Evolutionary conservation across 2,797 vertebrate genomes (phyloP), one percentile per base, ranked within the genome.

Genomic region (Urophycis tenuis): DNA sequence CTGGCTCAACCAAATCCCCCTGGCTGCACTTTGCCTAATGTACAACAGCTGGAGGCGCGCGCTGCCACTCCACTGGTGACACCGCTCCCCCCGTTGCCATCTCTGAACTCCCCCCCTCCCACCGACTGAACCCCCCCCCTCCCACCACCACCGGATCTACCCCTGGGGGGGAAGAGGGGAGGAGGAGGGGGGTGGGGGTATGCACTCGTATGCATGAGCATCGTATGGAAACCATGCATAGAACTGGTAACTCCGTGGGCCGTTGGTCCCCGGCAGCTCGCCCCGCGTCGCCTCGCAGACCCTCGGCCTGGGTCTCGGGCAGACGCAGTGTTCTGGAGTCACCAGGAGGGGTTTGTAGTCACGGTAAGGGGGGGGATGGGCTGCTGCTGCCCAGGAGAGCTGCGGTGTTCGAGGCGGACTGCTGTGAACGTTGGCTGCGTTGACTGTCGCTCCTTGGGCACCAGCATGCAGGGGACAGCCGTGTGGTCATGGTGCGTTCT

Each of bases 11-110:
- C 83, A 91, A 93, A 92, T 91, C 91, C 77, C 80, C 85, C 89
- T 81, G 83, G 83, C 88, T 90, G 88, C 91, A 92, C 91, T 91
- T 91, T 92, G 89, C 88, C 90, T 92, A 92, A 93, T 93, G 88
- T 86, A 82, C 85, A 92, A 89, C 92, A 93, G 89, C 91, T 92
- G 91, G 90, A 88, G 85, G 86, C 85, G 77, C 36, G 75, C 53
- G 86, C 89, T 89, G 88, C 91, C 86, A 87, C 87, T 81, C 82
- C 82, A 84, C 81, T 85, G 85, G 87, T 83, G 85, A 87, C 82
- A 85, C 67, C 71, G 72, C 12, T 22, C 75, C 78, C 31, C 70
- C n/a, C 83, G 80, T 85, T 76, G 36, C 85, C 88, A 77, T 84
- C 71, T 77, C 75, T 83, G 80, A 87, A n/a, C n/a, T n/a, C 87